phyloP scores from a whole-genome alignment of 2,888 invertebrate species.

The Maniola hyperantus region DNA sequence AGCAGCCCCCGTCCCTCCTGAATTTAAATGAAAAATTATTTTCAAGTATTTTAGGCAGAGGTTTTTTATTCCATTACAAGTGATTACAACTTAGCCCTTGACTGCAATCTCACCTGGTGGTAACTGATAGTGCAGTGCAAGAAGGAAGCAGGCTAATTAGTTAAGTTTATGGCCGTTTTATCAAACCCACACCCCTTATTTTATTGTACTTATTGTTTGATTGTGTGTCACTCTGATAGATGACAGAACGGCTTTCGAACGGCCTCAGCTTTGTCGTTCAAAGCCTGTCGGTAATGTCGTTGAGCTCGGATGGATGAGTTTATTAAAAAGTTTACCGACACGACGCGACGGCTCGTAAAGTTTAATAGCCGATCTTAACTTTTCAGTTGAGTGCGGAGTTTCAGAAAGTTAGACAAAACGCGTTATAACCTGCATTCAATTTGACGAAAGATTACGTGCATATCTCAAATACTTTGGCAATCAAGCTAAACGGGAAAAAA shows the following conservation, averaged over 20 bases:
- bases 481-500: too few species aligned
- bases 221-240: conserved; percentile 81
- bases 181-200: conserved; percentile 51
- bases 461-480: not conserved
- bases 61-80: conserved; percentile 49
- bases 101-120: too few species aligned
- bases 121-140: too few species aligned
- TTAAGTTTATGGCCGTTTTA: too few species aligned
- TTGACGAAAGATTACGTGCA: conserved; percentile 1
- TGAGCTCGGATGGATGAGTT: conserved; percentile 68
- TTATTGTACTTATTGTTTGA: conserved; percentile 83
- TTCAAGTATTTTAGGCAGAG: conserved; percentile 80
- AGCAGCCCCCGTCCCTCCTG: conserved; percentile 63
- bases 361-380: conserved; percentile 68
- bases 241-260: conserved; percentile 74
- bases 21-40: conserved; percentile 82
- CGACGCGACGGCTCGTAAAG: conserved; percentile 48
- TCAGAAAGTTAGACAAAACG: conserved; percentile 58
- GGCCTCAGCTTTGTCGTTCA: conserved; percentile 66
- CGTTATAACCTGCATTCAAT: conserved; percentile 42
- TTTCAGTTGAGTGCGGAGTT: conserved; percentile 52
- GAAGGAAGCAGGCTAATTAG: too few species aligned
- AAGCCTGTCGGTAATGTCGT: conserved; percentile 65
- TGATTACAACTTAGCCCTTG: too few species aligned
- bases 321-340: conserved; percentile 74